A percentile compares a stretch with the other conserved stretches of the same genome.
phyloP scores from a whole-genome alignment of 2,113 vertebrate species.

The Zosterops japonicus region DNA sequence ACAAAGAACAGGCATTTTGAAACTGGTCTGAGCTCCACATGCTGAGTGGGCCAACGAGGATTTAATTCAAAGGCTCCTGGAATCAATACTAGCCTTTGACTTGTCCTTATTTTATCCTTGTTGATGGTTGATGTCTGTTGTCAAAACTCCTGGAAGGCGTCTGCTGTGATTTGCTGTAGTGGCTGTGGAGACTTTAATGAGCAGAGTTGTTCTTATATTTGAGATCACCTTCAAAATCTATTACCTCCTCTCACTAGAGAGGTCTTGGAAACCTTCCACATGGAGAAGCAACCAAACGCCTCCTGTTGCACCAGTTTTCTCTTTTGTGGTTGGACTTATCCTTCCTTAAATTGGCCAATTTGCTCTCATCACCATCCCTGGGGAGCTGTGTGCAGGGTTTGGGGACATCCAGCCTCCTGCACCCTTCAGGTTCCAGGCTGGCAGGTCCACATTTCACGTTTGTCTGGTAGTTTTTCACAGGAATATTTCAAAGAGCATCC shows the following conservation, averaged over 20 bases:
- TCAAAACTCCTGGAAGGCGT: slow-evolving; percentile 57
- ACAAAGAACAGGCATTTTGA: not conserved
- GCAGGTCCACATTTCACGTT: not conserved
- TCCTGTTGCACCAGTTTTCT: not conserved
- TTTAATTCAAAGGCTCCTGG: slow-evolving; percentile 42
- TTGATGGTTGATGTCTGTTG: slow-evolving; percentile 64
- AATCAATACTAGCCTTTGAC: slow-evolving; percentile 67
- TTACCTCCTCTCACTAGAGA: slow-evolving; percentile 25
- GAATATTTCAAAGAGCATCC: not conserved
- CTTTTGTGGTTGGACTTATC: not conserved
- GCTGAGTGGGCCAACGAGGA: slow-evolving; percentile 39
- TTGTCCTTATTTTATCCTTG: slow-evolving; percentile 66
- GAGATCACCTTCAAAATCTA: slow-evolving; percentile 67
- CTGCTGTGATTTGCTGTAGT: slow-evolving; percentile 52
- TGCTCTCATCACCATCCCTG: not conserved
- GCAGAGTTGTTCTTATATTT: not conserved
- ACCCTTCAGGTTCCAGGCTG: not conserved
- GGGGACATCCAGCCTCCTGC: not conserved
- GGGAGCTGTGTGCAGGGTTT: not conserved
- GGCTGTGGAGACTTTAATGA: slow-evolving; percentile 54
- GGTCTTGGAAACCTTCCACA: slow-evolving; percentile 37
- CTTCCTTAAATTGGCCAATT: not conserved
- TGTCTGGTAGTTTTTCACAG: not conserved
- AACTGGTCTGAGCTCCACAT: slow-evolving; percentile 6
- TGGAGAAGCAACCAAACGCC: not conserved